These are phyloP conservation scores for Nemotelus pantherinus DNA, from an alignment of 2,888 invertebrate species.

Conservation along the genomic window DNA sequence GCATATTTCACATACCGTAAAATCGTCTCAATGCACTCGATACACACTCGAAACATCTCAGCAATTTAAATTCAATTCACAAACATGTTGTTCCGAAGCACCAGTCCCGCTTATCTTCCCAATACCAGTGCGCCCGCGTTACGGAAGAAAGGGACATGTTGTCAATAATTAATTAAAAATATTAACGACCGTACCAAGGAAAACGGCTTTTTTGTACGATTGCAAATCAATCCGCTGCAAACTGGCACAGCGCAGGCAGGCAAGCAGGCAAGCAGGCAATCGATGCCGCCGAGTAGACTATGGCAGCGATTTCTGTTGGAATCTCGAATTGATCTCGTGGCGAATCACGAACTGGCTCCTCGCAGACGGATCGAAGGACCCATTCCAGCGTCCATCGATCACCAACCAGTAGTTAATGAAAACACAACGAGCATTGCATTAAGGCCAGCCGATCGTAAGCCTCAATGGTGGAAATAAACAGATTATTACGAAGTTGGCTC, in stretches of 20 bases:
- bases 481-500: no score
- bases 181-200: conserved; percentile 24
- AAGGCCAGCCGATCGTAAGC: no score
- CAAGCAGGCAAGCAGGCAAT: no score
- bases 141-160: neutral
- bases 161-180: conserved; percentile 25
- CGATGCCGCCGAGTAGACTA: no score
- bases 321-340: neutral
- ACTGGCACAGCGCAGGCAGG: neutral
- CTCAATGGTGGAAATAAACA: no score
- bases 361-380: neutral
- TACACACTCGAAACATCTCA: neutral
- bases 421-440: no score
- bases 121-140: neutral
- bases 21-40: no score
- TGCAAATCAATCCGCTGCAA: neutral
- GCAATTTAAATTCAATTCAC: conserved; percentile 12
- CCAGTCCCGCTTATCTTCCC: neutral
- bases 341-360: neutral
- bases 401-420: no score
- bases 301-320: no score
- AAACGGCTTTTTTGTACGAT: conserved; percentile 8
- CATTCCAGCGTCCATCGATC: neutral
- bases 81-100: neutral
- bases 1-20: no score